Percentiles rank a stretch among this genome's conserved stretches.
phyloP scores from a whole-genome alignment of 2,797 vertebrate genomes.

The Clarias laeviceps region DNA sequence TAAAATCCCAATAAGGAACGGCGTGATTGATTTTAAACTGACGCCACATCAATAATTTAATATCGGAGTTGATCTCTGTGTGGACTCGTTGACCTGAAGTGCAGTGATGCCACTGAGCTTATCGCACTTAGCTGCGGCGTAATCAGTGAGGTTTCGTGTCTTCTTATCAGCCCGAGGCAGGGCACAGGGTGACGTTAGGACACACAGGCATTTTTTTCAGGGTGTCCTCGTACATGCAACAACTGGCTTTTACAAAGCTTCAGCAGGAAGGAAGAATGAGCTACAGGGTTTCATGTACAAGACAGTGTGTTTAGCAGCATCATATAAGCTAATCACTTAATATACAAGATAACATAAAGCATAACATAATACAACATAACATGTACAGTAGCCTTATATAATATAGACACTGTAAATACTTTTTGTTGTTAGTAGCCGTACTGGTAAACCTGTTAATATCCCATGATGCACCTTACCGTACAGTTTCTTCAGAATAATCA shows the following conservation, averaged over 20 bases:
- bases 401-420: too few relatives aligned
- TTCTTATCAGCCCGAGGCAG: constrained; percentile 45
- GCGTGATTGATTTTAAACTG: not conserved
- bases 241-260: not conserved
- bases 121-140: constrained; percentile 37
- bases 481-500: too few relatives aligned
- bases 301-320: too few relatives aligned
- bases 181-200: constrained; percentile 26
- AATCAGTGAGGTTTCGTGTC: constrained; percentile 38
- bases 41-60: not conserved
- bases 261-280: not conserved
- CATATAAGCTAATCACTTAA: too few relatives aligned
- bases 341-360: too few relatives aligned
- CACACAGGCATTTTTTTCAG: constrained; percentile 10
- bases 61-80: not conserved
- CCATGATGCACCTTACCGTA: too few relatives aligned
- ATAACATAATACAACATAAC: too few relatives aligned
- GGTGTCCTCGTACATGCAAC: not conserved
- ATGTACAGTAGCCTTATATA: too few relatives aligned
- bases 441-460: too few relatives aligned
- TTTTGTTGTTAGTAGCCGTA: too few relatives aligned
- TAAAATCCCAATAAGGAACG: not conserved
- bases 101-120: constrained; percentile 15
- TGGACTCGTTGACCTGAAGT: constrained; percentile 1
- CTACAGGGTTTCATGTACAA: too few relatives aligned